These are phyloP conservation scores for Macroramphosus scolopax DNA, from an alignment of 2,797 vertebrate species.

Conservation along the genomic window DNA sequence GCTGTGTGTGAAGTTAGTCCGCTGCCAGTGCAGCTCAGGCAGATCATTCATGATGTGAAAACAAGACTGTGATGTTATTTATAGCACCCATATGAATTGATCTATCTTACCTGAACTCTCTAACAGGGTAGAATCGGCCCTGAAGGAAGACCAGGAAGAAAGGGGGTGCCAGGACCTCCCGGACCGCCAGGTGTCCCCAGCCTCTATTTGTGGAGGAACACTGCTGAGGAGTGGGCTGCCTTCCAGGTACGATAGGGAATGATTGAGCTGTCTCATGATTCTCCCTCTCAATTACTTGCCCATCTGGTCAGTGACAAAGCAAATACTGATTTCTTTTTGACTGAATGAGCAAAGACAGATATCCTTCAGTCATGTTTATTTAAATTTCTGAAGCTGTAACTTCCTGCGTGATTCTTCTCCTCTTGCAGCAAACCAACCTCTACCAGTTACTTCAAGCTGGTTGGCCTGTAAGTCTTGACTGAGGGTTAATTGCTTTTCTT, in stretches of 20 bases:
- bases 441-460: constrained; percentile 83
- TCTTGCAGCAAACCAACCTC: constrained; percentile 80
- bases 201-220: constrained; percentile 86
- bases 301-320: too few relatives aligned
- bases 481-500: background rate
- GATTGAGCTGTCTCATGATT: background rate
- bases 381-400: too few relatives aligned
- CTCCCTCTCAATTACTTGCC: too few relatives aligned
- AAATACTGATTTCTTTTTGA: too few relatives aligned
- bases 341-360: too few relatives aligned
- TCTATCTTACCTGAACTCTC: too few relatives aligned
- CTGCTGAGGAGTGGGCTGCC: constrained; percentile 82
- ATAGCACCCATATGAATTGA: too few relatives aligned
- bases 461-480: constrained; percentile 86
- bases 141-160: constrained; percentile 73
- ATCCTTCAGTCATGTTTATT: too few relatives aligned
- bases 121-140: constrained; percentile 78
- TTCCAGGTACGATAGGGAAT: constrained; percentile 73
- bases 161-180: constrained; percentile 72
- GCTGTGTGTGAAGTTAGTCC: too few relatives aligned
- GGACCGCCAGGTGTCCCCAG: constrained; percentile 82
- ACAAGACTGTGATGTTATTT: too few relatives aligned
- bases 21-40: too few relatives aligned
- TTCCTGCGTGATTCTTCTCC: constrained; percentile 4
- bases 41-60: too few relatives aligned